phyloP scores from a whole-genome alignment of 2,113 vertebrate species.

The Todiramphus chloris region DNA sequence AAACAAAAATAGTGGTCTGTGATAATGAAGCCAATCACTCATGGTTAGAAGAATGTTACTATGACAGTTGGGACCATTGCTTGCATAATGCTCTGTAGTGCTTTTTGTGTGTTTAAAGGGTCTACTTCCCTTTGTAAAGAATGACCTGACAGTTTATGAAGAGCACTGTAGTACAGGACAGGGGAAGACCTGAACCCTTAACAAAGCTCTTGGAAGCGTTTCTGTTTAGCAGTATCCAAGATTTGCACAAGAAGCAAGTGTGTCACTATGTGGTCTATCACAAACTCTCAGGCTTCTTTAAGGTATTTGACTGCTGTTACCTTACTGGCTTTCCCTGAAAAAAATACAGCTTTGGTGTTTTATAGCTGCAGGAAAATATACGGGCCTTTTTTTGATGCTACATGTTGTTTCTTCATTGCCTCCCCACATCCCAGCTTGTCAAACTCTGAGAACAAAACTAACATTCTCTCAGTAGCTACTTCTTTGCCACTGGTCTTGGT shows the following conservation, averaged over 20 bases:
- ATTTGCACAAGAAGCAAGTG: background rate
- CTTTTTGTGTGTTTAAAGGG: background rate
- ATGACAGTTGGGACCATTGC: background rate
- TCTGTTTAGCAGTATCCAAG: background rate
- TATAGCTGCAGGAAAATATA: background rate
- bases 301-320: background rate
- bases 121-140: background rate
- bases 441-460: background rate
- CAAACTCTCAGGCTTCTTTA: background rate
- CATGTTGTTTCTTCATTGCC: background rate
- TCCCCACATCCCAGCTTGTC: background rate
- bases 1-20: background rate
- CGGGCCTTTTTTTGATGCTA: background rate
- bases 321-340: background rate
- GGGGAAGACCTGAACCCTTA: background rate
- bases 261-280: background rate
- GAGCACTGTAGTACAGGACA: background rate
- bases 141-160: background rate
- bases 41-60: background rate
- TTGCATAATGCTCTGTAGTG: background rate
- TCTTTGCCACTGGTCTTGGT: background rate
- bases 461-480: background rate
- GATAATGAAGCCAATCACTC: background rate
- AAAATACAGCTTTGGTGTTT: background rate
- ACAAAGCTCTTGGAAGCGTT: background rate